Evolutionary conservation across 2,113 vertebrate species (phyloP), one percentile per base, ranked within the genome.

Genomic region (Mus spicilegus): DNA sequence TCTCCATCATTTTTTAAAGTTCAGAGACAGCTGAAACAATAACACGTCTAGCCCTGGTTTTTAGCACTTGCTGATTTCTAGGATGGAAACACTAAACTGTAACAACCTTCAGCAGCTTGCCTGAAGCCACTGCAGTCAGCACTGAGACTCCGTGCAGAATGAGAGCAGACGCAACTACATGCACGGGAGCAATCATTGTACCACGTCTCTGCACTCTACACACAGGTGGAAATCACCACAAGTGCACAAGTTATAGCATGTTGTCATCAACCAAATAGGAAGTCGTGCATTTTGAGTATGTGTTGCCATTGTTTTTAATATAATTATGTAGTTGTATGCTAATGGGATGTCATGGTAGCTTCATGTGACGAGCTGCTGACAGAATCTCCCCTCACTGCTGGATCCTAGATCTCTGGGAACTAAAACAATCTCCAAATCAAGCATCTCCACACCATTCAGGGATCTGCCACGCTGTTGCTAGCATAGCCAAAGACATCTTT

Each of bases 261-360:
- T 36, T 56, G 1, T 4, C 93, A 22, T 39, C 63, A 93, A 95
- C 63, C 80, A 95, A 94, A 17, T 1, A 91, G 5, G 17, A 95
- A 77, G 36, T 10, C 19, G 12, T 84, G 33, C 67, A 46, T 89
- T 93, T 75, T 76, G 42, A 90, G 22, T 56, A 63, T 82, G 72
- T 8, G 3, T 70, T 86, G 78, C 3, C 28, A 78, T 90, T 81
- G 33, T 46, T 82, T 93, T 95, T 91, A 69, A 95, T 93, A 39
- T 86, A 63, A 67, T 73, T 85, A 87, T 58, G 87, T 76, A 61
- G 63, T 26, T 75, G 6, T 28, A 56, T 88, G 12, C 42, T 82
- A 70, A 82, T 28, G 16, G 81, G 61, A 87, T 58, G 96, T 78
- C 78, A 85, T 42, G 89, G 73, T 33, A 75, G 17, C 33, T 76